Base-by-base conservation (phyloP, 2,113 vertebrate genomes). In the Silurus asotus region DNA sequence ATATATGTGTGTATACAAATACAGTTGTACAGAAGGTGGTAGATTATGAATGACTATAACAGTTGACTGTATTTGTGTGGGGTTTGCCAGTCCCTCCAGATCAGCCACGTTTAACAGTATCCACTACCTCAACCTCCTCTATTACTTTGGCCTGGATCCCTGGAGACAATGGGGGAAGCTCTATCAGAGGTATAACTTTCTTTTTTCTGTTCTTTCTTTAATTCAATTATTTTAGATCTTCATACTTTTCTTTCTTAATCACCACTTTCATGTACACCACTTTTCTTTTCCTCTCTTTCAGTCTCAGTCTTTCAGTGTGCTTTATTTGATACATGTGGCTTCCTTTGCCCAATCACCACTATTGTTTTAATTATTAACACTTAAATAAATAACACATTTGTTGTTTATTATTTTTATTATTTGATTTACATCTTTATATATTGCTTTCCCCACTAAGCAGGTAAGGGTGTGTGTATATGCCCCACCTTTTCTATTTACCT, bases 91-190 rank as follows among this genome's bases (percentile, higher is more conserved):
- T 99, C 45, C 98, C 98, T 55, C 98, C 98, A 0, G 98, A 99
- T 91, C 98, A 99, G 91, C 98, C 98, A 10, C 97, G 97, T 84
- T 94, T 99, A 80, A 99, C 97, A 0, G 98, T 99, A 62, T 99
- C 98, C 90, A 98, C 97, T 92, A 99, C 98, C 25, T 87, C 85
- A 23, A 95, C 96, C 0, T 97, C 96, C 0, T 99, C 98, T 90
- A 97, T 97, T 90, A 99, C 98, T 0, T 93, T 99, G 92, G 96
- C 97, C 84, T 99, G 98, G 98, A 98, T 99, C 86, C 98, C 98
- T 3, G 98, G 98, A 61, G 98, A 99, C 94, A 99, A 99, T 0
- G 98, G 98, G 17, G 98, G 98, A 87, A 95, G 94, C 90, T 95
- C 94, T 11, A 94, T 96, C 87, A 93, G 95, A 93, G 94, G 95